Percentiles rank a stretch among this genome's conserved stretches.
Evolutionary conservation across 2,113 vertebrate genomes (phyloP).

Genomic region (Oriolus oriolus): DNA sequence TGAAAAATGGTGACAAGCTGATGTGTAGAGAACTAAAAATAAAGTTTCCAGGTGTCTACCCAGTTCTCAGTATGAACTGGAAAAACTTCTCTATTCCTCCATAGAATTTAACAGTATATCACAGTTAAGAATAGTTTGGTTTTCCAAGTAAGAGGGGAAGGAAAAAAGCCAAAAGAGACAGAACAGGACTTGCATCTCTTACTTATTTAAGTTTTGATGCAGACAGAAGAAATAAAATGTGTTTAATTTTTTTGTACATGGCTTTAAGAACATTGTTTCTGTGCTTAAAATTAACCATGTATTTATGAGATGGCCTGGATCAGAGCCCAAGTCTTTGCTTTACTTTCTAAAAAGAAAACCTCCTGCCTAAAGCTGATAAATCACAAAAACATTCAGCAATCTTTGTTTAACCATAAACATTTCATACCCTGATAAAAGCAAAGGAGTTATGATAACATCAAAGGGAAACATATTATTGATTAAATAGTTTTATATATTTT

Average conservation of each 20-base stretch:
- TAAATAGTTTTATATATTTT: slow-evolving; percentile 1
- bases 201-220: not conserved
- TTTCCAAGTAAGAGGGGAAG: not conserved
- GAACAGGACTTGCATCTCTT: not conserved
- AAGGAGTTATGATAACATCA: not conserved
- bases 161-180: not conserved
- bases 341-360: not conserved
- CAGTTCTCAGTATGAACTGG: not conserved
- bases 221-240: not conserved
- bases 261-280: not conserved
- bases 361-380: slow-evolving; percentile 36
- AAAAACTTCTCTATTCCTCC: not conserved
- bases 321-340: not conserved
- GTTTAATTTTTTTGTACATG: not conserved
- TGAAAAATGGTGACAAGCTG: slow-evolving; percentile 61
- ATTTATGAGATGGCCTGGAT: not conserved
- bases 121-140: not conserved
- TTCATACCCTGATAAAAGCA: not conserved
- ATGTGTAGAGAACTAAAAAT: slow-evolving; percentile 29
- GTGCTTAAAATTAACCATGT: not conserved
- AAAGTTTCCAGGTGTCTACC: slow-evolving; percentile 63
- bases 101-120: not conserved
- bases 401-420: slow-evolving; percentile 2
- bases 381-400: not conserved
- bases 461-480: slow-evolving; percentile 19